Base-by-base conservation (phyloP, 2,888 invertebrate genomes). In the Zygaena filipendulae region DNA sequence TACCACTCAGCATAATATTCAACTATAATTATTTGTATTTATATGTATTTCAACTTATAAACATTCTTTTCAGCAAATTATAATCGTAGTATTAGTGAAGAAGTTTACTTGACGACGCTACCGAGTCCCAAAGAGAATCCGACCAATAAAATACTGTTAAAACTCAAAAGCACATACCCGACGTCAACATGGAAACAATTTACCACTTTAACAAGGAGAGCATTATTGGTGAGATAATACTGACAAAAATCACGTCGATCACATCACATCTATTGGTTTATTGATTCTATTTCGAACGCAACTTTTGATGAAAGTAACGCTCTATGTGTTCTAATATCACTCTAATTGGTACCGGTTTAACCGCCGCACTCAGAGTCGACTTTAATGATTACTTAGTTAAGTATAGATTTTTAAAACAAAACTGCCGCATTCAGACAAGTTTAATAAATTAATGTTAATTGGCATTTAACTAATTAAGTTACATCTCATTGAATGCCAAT, bases 121-220 rank as follows among this genome's bases (percentile, higher is more conserved):
- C 75, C 79, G 11, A 35, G 64, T 3, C 74, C 71, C 1, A 71
- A 66, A 34, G 68, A 72, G 40, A 59, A 72, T 33, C 62, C 64
- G 0, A 69, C 70, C 2, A 72, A 54, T 40, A 75, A 70, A 56
- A 67, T 75, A 33, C 39, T 79, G 27, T 40, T 74, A 47, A 62
- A 67, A 25, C 39, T 77, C 14, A 75, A 77, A 41, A 68, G 67
- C 37, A 70, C 77, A 25, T 79, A 79, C 35, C 52, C 70, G 2
- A 77, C 79, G 0, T 61, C 77, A 0, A 43, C 56, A 6, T 69
- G 71, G 69, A 70, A 66, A 40, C 79, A 79, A 38, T 77, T 77
- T 32, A 45, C 57, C 2, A 69, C 66, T 11, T 45, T 79, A 21
- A 69, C 74, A 8, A 44, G 50, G 37, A 62, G 79, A 62, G 59